A percentile compares a stretch with the other conserved stretches of the same genome.
Conservation (phyloP, 1,140 invertebrate species). For the Ctenoplectra terminalis region DNA sequence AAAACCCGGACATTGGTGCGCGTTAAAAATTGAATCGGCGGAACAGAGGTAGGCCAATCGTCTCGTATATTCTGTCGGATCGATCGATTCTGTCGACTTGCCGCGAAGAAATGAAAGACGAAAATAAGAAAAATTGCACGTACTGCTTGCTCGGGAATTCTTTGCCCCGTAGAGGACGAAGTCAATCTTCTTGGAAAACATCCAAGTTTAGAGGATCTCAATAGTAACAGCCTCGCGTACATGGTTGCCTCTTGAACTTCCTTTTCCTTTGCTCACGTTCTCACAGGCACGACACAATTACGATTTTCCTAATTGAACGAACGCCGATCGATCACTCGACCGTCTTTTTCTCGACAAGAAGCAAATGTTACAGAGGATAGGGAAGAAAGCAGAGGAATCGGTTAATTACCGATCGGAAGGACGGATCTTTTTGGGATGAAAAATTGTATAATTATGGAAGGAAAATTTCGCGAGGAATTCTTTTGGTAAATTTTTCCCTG, state of each 20-base stretch:
- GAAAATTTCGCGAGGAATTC: neutral
- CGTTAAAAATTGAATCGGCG: conserved; percentile 39
- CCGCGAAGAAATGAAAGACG: conserved; percentile 1
- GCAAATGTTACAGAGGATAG: neutral
- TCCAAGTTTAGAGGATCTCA: conserved; percentile 54
- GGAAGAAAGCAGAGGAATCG: too few species aligned
- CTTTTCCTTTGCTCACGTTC: neutral
- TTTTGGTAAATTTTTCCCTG: neutral
- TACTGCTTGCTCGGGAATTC: conserved; percentile 55
- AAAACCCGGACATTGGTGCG: neutral
- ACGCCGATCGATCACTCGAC: neutral
- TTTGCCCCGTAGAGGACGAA: conserved; percentile 52
- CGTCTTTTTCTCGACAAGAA: neutral
- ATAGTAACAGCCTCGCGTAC: conserved; percentile 62
- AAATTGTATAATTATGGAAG: neutral
- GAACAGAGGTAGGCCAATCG: neutral
- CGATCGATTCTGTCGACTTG: neutral
- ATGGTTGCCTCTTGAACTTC: conserved; percentile 53
- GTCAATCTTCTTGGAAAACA: conserved; percentile 52
- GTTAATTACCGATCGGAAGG: conserved; percentile 7
- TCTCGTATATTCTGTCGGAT: neutral
- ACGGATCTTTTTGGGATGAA: too few species aligned
- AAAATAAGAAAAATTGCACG: conserved; percentile 40
- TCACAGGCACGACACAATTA: conserved; percentile 24
- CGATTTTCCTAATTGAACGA: conserved; percentile 25